Percentiles rank a stretch among this genome's conserved stretches.
Evolutionary conservation across 2,888 invertebrate genomes (phyloP).

Genomic region (Crossocerus cetratus): DNA sequence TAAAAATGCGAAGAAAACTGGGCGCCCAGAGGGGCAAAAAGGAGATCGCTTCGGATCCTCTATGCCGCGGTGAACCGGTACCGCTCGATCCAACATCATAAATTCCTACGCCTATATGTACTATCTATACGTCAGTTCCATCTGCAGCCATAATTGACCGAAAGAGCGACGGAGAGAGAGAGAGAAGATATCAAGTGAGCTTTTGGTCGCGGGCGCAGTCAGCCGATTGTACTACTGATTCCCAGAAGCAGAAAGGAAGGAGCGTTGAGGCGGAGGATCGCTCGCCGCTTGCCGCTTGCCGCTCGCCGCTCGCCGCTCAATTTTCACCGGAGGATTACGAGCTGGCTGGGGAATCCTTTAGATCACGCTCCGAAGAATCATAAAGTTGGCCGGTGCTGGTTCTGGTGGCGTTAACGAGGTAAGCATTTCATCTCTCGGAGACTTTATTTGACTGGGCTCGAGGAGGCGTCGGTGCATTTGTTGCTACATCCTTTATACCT

Average conservation of each 20-base stretch:
- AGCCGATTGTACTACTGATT: no score
- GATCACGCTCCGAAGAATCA: constrained; percentile 21
- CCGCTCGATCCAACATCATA: not conserved
- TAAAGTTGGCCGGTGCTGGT: constrained; percentile 18
- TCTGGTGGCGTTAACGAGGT: constrained; percentile 30
- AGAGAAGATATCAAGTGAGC: not conserved
- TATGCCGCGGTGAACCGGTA: not conserved
- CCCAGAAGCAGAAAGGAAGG: no score
- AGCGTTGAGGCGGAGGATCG: no score
- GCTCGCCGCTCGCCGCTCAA: no score
- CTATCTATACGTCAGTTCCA: not conserved
- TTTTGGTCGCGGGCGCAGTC: no score
- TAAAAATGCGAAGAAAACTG: not conserved
- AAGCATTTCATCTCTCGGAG: constrained; percentile 14
- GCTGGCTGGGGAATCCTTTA: not conserved
- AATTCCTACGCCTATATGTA: not conserved
- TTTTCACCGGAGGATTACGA: constrained; percentile 30
- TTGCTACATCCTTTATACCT: constrained; percentile 49
- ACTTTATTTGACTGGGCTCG: constrained; percentile 44
- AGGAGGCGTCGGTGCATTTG: constrained; percentile 21
- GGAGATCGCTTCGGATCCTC: not conserved
- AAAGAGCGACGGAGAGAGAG: no score
- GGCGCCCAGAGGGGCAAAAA: not conserved
- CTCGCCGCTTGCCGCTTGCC: no score
- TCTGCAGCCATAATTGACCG: not conserved